Conservation (phyloP, 2,797 vertebrate genomes). For the Pipistrellus pipistrellus region DNA sequence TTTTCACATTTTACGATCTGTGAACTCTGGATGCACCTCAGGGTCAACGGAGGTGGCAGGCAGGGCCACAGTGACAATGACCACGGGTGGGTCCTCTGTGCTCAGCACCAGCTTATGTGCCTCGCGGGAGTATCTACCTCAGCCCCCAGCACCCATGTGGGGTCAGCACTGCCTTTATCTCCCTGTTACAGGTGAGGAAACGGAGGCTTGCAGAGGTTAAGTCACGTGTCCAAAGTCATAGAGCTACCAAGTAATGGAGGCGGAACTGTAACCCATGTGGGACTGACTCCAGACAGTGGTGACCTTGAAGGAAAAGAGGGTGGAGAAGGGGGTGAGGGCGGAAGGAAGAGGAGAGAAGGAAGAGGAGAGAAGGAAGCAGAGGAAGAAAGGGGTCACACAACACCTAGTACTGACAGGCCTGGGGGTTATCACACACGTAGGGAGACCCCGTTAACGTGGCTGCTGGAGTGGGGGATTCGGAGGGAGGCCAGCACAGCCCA, state of each 20-base stretch:
- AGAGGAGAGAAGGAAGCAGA: background rate
- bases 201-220: background rate
- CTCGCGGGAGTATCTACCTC: background rate
- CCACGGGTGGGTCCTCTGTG: background rate
- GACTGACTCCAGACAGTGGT: background rate
- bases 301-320: background rate
- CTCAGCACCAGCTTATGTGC: accelerated
- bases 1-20: background rate
- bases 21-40: background rate
- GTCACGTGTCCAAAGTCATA: background rate
- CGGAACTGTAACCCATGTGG: background rate
- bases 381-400: background rate
- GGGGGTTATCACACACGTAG: background rate
- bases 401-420: background rate
- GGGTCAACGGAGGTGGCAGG: background rate
- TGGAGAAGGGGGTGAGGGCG: background rate
- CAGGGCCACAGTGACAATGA: background rate
- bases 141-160: background rate
- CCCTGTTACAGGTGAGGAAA: background rate
- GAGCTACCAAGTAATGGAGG: background rate
- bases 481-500: background rate
- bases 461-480: background rate
- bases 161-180: background rate
- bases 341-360: background rate
- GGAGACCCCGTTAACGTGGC: background rate